Evolutionary conservation across 2,113 vertebrate species (phyloP), one percentile per base, ranked within the genome.

Genomic region (Daphoenositta chrysoptera): DNA sequence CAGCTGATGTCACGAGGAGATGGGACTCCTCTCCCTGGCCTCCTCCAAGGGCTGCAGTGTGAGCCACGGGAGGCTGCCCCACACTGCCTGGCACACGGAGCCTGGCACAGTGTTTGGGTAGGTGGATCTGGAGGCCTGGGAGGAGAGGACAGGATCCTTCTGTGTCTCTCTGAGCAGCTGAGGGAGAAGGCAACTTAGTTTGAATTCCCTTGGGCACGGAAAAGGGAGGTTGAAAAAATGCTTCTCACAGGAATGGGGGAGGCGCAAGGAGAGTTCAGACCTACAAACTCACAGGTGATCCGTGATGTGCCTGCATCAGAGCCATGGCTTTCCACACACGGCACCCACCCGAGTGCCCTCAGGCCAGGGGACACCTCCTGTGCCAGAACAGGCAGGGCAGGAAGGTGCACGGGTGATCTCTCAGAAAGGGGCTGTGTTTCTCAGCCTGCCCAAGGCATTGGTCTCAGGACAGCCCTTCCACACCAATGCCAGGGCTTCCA

Each of bases 321-420:
- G 28, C 0, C 4, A 33, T 10, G 48, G 21, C 50, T 70, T 56
- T 42, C 37, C 60, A 47, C 53, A 33, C 30, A 3, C 4, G 11
- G 21, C 10, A 3, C 15, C 10, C 40, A 69, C 18, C 13, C 0
- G 0, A 6, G 31, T 23, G 19, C 26, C 15, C 82, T 39, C 35
- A 26, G 56, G 31, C 16, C 51, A 86, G 81, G 61, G 54, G 57
- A 76, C 2, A 27, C 45, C 60, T 60, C 11, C 72, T 45, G 28
- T 64, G 57, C 30, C 57, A 66, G 50, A n/a, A 35, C 2, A 1
- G 6, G 20, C 16, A 71, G 56, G 35, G 31, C 47, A 61, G 33
- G 51, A 65, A 61, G 48, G 56, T 27, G 50, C 81, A 53, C 20
- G 20, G 48, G 30, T 23, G 48, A 64, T 69, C 23, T 60, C 48